A percentile compares a stretch with the other conserved stretches of the same genome.
Evolutionary conservation across 2,797 vertebrate species (phyloP).

Genomic region (Sebastes nivosus): DNA sequence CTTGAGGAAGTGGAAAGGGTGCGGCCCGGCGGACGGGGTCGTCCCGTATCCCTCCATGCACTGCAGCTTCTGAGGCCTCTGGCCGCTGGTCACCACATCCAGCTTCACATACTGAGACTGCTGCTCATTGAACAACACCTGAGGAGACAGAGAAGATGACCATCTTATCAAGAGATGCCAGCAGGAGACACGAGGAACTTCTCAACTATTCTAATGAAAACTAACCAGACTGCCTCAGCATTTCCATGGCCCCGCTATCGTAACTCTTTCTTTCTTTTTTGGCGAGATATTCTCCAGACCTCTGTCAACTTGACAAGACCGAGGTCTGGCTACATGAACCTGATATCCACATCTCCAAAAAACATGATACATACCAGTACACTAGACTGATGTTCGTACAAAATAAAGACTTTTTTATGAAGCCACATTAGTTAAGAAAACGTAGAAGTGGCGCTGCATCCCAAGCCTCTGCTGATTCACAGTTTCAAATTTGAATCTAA

Average conservation of each 20-base stretch:
- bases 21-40: constrained; percentile 84
- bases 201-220: background rate
- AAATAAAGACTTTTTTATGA: constrained; percentile 4
- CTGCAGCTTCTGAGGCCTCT: constrained; percentile 80
- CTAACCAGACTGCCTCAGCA: background rate
- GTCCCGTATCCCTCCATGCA: constrained; percentile 92
- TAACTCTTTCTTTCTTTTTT: constrained; percentile 6
- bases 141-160: background rate
- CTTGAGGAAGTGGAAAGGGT: constrained; percentile 86
- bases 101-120: constrained; percentile 92
- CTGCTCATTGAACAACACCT: constrained; percentile 93
- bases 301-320: constrained; percentile 46
- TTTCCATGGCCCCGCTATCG: constrained; percentile 7
- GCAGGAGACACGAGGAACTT: background rate
- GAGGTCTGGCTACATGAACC: constrained; percentile 37
- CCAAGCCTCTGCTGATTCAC: background rate
- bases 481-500: background rate
- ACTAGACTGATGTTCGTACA: background rate
- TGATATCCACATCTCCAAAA: constrained; percentile 42
- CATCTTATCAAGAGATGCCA: background rate
- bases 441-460: background rate
- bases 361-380: constrained; percentile 16
- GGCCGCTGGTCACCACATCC: constrained; percentile 84
- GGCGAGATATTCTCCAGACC: constrained; percentile 53
- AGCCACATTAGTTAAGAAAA: background rate